These are phyloP conservation scores for Magallana ariakensis DNA, from an alignment of 1,140 invertebrate genomes.

Conservation along the genomic window DNA sequence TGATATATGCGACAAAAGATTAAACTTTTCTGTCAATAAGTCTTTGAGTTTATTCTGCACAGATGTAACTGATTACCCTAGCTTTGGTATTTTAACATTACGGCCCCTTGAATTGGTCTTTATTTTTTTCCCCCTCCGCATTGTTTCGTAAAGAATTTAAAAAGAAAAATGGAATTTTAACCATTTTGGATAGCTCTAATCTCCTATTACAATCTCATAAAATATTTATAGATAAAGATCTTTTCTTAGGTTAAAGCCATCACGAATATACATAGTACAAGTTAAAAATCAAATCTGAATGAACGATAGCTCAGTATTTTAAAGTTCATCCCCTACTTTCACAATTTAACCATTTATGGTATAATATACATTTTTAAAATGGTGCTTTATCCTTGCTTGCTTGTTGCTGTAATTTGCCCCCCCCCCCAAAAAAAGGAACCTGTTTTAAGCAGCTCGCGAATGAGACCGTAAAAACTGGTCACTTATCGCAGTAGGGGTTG, in stretches of 20 bases:
- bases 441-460: too few relatives aligned
- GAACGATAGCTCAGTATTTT: not conserved
- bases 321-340: not conserved
- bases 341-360: not conserved
- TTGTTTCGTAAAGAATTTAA: not conserved
- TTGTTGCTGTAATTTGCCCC: too few relatives aligned
- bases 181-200: not conserved
- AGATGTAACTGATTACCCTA: not conserved
- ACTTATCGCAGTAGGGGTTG: too few relatives aligned
- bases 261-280: not conserved
- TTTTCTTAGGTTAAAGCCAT: not conserved
- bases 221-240: conserved; percentile 26
- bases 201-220: conserved; percentile 22
- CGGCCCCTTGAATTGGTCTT: not conserved
- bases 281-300: not conserved
- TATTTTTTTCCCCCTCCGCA: not conserved
- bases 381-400: too few relatives aligned
- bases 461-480: too few relatives aligned
- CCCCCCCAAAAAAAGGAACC: too few relatives aligned
- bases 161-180: conserved; percentile 7
- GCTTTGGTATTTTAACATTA: conserved; percentile 16
- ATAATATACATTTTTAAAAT: too few relatives aligned
- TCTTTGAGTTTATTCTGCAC: conserved; percentile 20
- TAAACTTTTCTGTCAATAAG: conserved; percentile 24
- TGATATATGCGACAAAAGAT: not conserved